Base-by-base conservation (phyloP, 2,797 vertebrate genomes). In the Premnoplex brunnescens region DNA sequence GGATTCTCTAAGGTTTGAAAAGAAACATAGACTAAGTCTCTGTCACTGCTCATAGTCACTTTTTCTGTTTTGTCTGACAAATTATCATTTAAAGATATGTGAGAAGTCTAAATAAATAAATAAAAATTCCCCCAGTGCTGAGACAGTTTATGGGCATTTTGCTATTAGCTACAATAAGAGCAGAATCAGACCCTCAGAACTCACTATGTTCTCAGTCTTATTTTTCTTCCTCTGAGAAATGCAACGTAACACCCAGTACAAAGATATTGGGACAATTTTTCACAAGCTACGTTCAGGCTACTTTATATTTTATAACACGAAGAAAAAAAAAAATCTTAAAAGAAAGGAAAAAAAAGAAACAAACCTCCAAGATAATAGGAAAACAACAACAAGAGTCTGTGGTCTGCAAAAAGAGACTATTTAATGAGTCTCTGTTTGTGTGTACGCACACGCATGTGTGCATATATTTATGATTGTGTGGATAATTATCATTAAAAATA, bases 101-200 rank as follows among this genome's bases (percentile, higher is more conserved):
- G 96, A 95, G 93, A 96, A 96, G 74, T 95, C 94, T 93, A 95
- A 94, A 97, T 97, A 97, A 96, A 96, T 95, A 96, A 96, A 94
- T 96, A 94, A 96, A 94, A 85, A 71, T 36, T 94, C 91, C 86
- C 62, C 7, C 15, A 94, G 85, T 83, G 79, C 78, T 94, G 79
- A 95, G 86, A 59, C 89, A 91, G 73, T 92, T 96, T 88, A 69
- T 81, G 82, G 75, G 75, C 63, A 77, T 94, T 94, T 94, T 94
- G 62, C 62, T 96, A 62, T 82, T 86, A 95, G 82, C 63, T 71
- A 46, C 88, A 90, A 66, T 36, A 64, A 64, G 88, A 95, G 68
- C 84, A 96, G 96, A 91, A 90, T 96, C 88, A 94, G 95, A 60
- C 62, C 76, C 84, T 81, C 71, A 56, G 62, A 95, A 95, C 81